phyloP scores from a whole-genome alignment of 2,797 vertebrate species.

The Liasis olivaceus region DNA sequence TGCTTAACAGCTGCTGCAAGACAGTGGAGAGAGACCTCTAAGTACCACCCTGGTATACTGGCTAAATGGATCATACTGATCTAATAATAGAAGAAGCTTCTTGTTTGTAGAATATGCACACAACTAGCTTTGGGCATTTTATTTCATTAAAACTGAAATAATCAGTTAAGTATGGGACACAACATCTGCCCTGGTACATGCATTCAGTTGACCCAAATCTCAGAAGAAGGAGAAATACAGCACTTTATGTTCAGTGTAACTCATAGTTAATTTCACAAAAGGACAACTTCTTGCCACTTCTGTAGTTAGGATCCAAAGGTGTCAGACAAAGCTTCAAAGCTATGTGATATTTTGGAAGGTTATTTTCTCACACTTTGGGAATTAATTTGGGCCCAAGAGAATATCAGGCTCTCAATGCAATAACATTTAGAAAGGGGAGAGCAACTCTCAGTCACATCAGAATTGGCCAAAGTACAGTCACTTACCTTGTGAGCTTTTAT shows the following conservation, averaged over 20 bases:
- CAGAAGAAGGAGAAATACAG: not conserved
- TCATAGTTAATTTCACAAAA: not conserved
- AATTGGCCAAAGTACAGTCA: slow-evolving; percentile 54
- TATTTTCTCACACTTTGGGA: slow-evolving; percentile 53
- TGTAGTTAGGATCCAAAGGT: slow-evolving; percentile 49
- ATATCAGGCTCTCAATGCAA: slow-evolving; percentile 36
- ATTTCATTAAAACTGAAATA: not conserved
- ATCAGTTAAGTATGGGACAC: not conserved
- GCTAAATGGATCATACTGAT: not conserved
- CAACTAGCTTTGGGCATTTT: not conserved
- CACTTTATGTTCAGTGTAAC: not conserved
- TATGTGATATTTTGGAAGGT: slow-evolving; percentile 56
- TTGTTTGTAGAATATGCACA: not conserved
- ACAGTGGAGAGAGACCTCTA: not conserved
- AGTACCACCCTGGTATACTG: not conserved
- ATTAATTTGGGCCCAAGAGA: slow-evolving; percentile 63
- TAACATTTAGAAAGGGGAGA: slow-evolving; percentile 64
- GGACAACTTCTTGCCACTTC: slow-evolving; percentile 28
- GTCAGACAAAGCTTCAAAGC: slow-evolving; percentile 43
- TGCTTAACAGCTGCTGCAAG: not conserved
- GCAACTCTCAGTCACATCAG: slow-evolving; percentile 52
- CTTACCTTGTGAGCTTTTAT: slow-evolving; percentile 57
- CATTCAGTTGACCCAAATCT: not conserved
- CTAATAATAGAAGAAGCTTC: not conserved
- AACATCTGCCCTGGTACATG: not conserved